Evolutionary conservation across 2,888 invertebrate species (phyloP).

Genomic region (Fissipunctia ypsillon): DNA sequence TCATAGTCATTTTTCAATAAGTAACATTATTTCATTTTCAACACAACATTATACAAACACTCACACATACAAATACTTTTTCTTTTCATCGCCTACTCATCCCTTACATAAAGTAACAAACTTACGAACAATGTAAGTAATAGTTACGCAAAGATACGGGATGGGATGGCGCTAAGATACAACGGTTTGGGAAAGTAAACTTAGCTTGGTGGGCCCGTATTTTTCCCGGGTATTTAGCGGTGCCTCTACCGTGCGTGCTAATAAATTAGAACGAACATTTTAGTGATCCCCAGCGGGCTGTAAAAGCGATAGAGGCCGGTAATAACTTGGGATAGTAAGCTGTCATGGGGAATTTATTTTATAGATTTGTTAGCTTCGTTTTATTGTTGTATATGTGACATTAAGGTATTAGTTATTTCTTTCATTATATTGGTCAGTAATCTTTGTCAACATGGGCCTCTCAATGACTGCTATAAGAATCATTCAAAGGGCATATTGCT

Average conservation of each 20-base stretch:
- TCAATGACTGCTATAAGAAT: not conserved
- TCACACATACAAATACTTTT: not conserved
- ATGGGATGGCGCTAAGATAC: constrained; percentile 21
- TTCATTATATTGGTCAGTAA: not conserved
- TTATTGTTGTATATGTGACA: constrained; percentile 28
- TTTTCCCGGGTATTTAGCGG: constrained; percentile 38
- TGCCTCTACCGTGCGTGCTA: constrained; percentile 21
- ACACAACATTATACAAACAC: not conserved
- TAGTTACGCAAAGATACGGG: constrained; percentile 38
- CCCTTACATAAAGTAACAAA: constrained; percentile 36
- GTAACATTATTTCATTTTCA: not conserved
- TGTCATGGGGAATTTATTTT: constrained; percentile 48
- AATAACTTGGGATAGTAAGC: constrained; percentile 47
- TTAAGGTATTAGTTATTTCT: constrained; percentile 15
- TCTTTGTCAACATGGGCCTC: not conserved
- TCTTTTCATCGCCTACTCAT: constrained; percentile 33
- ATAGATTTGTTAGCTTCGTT: constrained; percentile 46
- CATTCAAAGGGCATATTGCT: not conserved
- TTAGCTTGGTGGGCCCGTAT: constrained; percentile 22
- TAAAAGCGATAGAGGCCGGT: constrained; percentile 41
- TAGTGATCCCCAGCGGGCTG: constrained; percentile 45
- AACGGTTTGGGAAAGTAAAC: constrained; percentile 23
- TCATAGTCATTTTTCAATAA: not conserved
- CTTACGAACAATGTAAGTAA: constrained; percentile 30
- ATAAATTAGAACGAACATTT: constrained; percentile 56